Evolutionary conservation across 2,113 vertebrate genomes (phyloP), one percentile per base, ranked within the genome.

Genomic region (Meles meles): DNA sequence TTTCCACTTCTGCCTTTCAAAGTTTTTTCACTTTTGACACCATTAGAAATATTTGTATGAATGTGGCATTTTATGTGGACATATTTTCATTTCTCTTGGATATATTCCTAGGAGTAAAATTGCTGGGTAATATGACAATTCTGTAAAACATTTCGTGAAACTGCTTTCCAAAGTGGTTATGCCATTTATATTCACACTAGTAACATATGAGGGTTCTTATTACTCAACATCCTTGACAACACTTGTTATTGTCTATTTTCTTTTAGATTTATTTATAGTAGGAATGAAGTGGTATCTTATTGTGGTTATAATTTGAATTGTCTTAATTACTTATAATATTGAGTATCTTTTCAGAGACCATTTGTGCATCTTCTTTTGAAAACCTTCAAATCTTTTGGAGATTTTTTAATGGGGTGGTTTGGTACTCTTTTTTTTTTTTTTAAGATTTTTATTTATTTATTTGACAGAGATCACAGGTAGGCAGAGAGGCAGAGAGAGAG

Each of bases 1-100:
- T 97, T 67, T 55, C 82, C 18, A 96, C 79, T 55, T 97, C 67
- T 81, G n/a, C 31, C 11, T 74, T 65, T 61, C 39, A 97, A 52
- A 67, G 95, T 63, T 87, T 87, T 65, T 83, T 84, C 47, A 72
- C 25, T 86, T 37, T 39, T 85, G 65, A 74, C 11, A 88, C 47
- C 52, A 55, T 59, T 57, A 72, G 59, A 49, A 94, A 85, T 84
- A 14, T 18, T 85, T 5, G 10, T 76, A 67, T 21, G 31, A 91
- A 80, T 1, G 47, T 88, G 37, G 4, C 27, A 69, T 69, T 80
- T 82, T 57, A 76, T 37, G 39, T 83, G 80, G 55, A 37, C 31
- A 79, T 21, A 5, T 29, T 83, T 72, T 79, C 76, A 93, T 20
- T 87, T 89, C 42, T 85, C n/a, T 61, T 89, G 49, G 34, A 27